Conservation (phyloP, 2,888 invertebrate species). For the Agrotis clavis region DNA sequence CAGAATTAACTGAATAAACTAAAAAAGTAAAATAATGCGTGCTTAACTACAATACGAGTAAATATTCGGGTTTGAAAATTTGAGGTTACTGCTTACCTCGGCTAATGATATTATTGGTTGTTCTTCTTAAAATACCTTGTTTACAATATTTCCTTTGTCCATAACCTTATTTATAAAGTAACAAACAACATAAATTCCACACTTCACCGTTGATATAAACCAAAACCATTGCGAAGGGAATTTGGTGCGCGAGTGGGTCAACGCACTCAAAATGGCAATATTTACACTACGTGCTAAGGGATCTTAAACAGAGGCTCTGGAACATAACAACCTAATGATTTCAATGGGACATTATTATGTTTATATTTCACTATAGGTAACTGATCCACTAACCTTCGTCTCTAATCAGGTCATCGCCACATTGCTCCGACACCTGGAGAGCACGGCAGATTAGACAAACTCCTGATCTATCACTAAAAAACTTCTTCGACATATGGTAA, state of each 20-base stretch:
- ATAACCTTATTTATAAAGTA: background rate
- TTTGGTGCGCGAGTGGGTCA: conserved; percentile 31
- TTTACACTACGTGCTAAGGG: conserved; percentile 46
- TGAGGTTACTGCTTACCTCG: background rate
- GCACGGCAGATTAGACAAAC: no score
- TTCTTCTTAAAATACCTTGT: background rate
- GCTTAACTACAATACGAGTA: no score
- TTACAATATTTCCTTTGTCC: background rate
- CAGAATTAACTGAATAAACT: no score
- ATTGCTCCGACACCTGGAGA: no score
- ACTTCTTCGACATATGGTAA: background rate
- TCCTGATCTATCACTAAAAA: background rate
- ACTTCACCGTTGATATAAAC: conserved; percentile 48
- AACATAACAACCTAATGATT: background rate
- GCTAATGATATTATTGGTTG: background rate
- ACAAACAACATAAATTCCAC: conserved; percentile 16
- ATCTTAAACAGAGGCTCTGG: conserved; percentile 35
- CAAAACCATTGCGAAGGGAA: conserved; percentile 50
- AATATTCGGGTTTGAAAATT: no score
- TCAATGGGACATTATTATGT: conserved; percentile 25
- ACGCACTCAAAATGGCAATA: conserved; percentile 54
- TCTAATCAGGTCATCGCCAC: background rate
- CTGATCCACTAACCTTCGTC: conserved; percentile 4
- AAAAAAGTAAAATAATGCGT: no score
- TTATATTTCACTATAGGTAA: background rate